Conservation (phyloP, 2,113 vertebrate genomes). For the Mionectes macconnelli region DNA sequence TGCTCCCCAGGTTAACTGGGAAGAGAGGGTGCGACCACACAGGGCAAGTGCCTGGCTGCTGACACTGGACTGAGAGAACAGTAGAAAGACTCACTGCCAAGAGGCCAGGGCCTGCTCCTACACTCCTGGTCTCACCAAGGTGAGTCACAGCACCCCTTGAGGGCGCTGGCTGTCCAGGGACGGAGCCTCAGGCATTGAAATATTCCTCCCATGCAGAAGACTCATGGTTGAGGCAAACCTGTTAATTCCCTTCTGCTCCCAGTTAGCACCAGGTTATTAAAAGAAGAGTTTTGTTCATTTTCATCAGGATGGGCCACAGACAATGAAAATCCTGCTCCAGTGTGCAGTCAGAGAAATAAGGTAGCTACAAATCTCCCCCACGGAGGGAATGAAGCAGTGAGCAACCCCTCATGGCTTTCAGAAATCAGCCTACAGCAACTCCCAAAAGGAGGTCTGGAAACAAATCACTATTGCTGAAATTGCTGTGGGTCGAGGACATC, state of each 20-base stretch:
- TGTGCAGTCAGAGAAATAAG: background rate
- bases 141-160: background rate
- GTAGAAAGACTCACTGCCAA: background rate
- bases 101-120: background rate
- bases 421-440: background rate
- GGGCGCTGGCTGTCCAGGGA: background rate
- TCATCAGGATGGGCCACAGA: background rate
- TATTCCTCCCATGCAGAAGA: background rate
- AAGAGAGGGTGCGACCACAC: background rate
- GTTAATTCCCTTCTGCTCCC: background rate
- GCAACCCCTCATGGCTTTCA: background rate
- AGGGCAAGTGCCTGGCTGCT: background rate
- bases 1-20: background rate
- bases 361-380: conserved; percentile 20
- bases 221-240: background rate
- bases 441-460: background rate
- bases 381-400: conserved; percentile 5
- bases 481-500: background rate
- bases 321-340: background rate
- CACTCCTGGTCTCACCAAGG: background rate
- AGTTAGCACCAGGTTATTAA: background rate
- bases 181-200: background rate
- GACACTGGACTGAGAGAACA: background rate
- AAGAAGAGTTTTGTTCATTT: background rate
- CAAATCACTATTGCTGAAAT: background rate